Evolutionary conservation across 2,888 invertebrate species (phyloP).

Genomic region (Pemphredon lugubris): DNA sequence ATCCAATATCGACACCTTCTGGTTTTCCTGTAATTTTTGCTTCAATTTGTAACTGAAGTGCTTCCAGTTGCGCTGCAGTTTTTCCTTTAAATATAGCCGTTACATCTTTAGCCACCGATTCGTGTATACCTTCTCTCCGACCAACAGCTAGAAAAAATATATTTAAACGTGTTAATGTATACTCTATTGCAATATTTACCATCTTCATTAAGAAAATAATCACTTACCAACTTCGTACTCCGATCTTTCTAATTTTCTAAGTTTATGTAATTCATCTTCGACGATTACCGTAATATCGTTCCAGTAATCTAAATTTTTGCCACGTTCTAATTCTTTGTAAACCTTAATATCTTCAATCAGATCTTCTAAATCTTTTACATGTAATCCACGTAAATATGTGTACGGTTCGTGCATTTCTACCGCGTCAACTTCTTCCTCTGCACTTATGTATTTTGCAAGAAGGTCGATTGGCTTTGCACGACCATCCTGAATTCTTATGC

Average conservation of each 20-base stretch:
- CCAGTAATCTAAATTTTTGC: slow-evolving; percentile 96
- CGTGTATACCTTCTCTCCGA: slow-evolving; percentile 92
- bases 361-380: slow-evolving; percentile 95
- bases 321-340: slow-evolving; percentile 95
- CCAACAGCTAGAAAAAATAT: slow-evolving; percentile 79
- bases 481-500: slow-evolving; percentile 97
- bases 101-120: slow-evolving; percentile 95
- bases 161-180: neutral
- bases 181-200: no score
- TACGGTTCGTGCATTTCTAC: slow-evolving; percentile 99
- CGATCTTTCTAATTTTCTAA: slow-evolving; percentile 88
- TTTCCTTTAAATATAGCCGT: slow-evolving; percentile 96
- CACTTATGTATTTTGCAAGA: slow-evolving; percentile 96
- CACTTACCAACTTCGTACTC: slow-evolving; percentile 83
- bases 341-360: slow-evolving; percentile 97
- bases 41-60: slow-evolving; percentile 92
- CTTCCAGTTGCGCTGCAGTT: slow-evolving; percentile 91
- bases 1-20: slow-evolving; percentile 97
- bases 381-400: slow-evolving; percentile 95
- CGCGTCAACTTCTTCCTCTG: slow-evolving; percentile 93
- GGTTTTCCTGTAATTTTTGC: slow-evolving; percentile 91
- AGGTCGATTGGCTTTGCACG: slow-evolving; percentile 99
- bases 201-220: no score
- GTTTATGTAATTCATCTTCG: slow-evolving; percentile 94
- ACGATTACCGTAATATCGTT: slow-evolving; percentile 97